Evolutionary conservation across 2,113 vertebrate genomes (phyloP), one percentile per base, ranked within the genome.

Genomic region (Hyperopisus bebe): DNA sequence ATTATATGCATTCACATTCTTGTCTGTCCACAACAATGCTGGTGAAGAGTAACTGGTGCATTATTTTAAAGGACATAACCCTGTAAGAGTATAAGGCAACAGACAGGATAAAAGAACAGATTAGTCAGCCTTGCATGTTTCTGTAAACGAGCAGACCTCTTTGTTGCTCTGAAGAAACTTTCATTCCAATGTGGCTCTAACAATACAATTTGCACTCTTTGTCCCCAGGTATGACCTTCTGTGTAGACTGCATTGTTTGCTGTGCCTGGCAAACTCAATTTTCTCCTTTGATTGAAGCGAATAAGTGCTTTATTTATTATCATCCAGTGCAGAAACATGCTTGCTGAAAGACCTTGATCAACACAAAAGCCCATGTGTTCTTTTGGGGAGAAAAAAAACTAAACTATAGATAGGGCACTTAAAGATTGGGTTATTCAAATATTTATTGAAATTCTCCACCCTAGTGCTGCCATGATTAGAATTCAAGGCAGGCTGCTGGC

Each of bases 271-370:
- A 86, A 47, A 31, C 42, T 48, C 83, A 51, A 53, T 51, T 51
- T 53, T 87, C n/a, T 53, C 27, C 31, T 86, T 51, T 53, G 48
- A 87, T 87, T 87, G 27, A 35, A 27, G 47, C 8, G 85, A 31
- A 87, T 35, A 53, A 27, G n/a, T 53, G 50, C 31, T 53, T 51
- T 53, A 87, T 87, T 53, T 87, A 31, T 53, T 53, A 87, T 27
- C 27, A 87, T 35, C 50, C 15, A 35, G 6, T 53, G 47, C 27
- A 53, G 17, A 50, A 47, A 53, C 27, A 53, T 35, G 85, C 50
- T 84, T 47, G 8, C 82, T 46, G 42, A 53, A 87, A 87, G 85
- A 31, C 85, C 85, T 87, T 55, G 85, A 87, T 87, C 50, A 87
- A 87, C 47, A 87, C 50, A 53, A 53, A 87, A 87, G 85, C 48